These are phyloP conservation scores for Sula dactylatra DNA, from an alignment of 2,113 vertebrate species.

Conservation along the genomic window DNA sequence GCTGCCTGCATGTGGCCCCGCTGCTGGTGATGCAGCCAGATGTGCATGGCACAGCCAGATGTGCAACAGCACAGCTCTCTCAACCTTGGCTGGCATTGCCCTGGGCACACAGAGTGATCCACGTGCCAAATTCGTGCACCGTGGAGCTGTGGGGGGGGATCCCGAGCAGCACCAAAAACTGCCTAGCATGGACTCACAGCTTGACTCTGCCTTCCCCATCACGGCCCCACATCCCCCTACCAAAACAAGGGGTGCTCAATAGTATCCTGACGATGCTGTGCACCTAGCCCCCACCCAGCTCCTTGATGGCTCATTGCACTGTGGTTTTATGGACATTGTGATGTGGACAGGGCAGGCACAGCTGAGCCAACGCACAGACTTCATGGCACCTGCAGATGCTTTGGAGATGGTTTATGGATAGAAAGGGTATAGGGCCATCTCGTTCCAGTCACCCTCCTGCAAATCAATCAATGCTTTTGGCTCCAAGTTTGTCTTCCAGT, in stretches of 20 bases:
- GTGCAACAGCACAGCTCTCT: not conserved
- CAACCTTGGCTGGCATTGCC: rapidly evolving
- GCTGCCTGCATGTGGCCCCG: not conserved
- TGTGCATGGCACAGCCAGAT: not conserved
- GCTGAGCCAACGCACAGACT: not conserved
- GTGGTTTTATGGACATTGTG: not conserved
- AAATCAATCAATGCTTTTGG: not conserved
- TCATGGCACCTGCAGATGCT: not conserved
- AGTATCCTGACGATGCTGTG: not conserved
- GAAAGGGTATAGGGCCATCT: not conserved
- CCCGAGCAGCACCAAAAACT: not conserved
- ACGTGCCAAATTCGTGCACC: rapidly evolving
- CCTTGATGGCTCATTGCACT: not conserved
- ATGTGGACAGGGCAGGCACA: not conserved
- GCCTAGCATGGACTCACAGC: not conserved
- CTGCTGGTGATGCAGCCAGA: not conserved
- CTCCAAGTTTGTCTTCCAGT: slow-evolving; percentile 9
- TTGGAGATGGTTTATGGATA: not conserved
- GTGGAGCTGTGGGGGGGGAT: not conserved
- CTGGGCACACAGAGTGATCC: not conserved
- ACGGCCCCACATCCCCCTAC: rapidly evolving
- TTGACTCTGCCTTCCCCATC: not conserved
- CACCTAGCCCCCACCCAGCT: not conserved
- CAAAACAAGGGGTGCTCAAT: not conserved
- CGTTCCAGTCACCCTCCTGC: not conserved